phyloP scores from a whole-genome alignment of 2,797 vertebrate species.

The Neomorphus geoffroyi region DNA sequence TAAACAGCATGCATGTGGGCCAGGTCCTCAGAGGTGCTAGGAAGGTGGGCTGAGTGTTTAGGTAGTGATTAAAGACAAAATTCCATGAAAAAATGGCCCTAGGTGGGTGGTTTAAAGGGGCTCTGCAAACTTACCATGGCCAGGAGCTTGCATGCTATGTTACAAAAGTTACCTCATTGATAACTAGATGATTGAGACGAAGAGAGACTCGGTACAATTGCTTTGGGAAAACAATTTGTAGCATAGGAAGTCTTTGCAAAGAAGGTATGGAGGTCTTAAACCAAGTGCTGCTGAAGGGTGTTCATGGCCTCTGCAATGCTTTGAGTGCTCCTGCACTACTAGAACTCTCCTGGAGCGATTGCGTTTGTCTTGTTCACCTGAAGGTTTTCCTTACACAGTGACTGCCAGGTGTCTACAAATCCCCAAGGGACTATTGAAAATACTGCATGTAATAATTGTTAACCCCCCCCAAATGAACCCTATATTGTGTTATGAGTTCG shows the following conservation, averaged over 20 bases:
- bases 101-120: rapidly evolving
- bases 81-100: not conserved
- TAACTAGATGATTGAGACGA: not conserved
- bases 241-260: not conserved
- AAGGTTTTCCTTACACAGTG: not conserved
- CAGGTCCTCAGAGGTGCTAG: not conserved
- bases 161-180: not conserved
- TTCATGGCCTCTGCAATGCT: not conserved
- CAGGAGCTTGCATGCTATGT: not conserved
- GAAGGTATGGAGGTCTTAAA: not conserved
- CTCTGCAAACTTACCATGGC: not conserved
- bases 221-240: not conserved
- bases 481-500: not conserved
- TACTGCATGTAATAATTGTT: rapidly evolving
- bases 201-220: not conserved
- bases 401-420: not conserved
- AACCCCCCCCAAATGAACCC: not conserved
- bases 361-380: rapidly evolving
- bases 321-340: not conserved
- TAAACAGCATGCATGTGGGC: not conserved
- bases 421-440: not conserved
- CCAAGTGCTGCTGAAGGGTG: not conserved
- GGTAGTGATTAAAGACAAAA: not conserved
- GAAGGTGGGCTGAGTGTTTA: not conserved
- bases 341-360: rapidly evolving